These are phyloP conservation scores for Cladopsammia gracilis DNA, from an alignment of 64 coral and sea anemone genomes.

Conservation along the genomic window DNA sequence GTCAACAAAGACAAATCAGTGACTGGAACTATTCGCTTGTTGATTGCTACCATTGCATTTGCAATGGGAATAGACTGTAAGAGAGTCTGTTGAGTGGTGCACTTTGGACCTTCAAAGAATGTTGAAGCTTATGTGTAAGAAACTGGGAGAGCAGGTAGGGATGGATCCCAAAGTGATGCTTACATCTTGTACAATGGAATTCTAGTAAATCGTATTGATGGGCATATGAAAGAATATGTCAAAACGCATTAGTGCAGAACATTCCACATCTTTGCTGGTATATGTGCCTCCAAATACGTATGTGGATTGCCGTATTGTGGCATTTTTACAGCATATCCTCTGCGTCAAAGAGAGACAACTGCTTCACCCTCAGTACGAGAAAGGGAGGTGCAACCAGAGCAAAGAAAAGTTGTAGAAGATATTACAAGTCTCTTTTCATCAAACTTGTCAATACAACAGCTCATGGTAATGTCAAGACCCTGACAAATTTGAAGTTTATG, in stretches of 20 bases:
- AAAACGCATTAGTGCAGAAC: slow-evolving; percentile 41
- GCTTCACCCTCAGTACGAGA: no score
- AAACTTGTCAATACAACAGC: no score
- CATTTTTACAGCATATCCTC: no score
- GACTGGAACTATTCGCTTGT: slow-evolving; percentile 52
- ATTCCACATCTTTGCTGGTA: no score
- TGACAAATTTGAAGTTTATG: slow-evolving; percentile 51
- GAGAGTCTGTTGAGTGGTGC: slow-evolving; percentile 44
- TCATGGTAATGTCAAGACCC: slow-evolving; percentile 41
- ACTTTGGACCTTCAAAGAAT: slow-evolving; percentile 75
- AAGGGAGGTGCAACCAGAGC: no score
- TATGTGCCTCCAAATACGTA: no score
- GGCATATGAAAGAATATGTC: slow-evolving; percentile 71
- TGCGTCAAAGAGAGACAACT: no score
- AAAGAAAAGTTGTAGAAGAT: no score
- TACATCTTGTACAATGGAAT: slow-evolving; percentile 65
- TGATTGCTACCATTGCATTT: slow-evolving; percentile 78
- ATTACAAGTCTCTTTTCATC: no score
- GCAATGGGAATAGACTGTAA: slow-evolving; percentile 83
- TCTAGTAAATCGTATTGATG: slow-evolving; percentile 32
- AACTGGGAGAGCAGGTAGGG: slow-evolving; percentile 73
- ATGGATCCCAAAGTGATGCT: slow-evolving; percentile 43
- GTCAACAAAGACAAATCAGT: slow-evolving; percentile 50
- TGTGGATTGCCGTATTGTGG: no score
- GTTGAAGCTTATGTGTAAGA: slow-evolving; percentile 65